Evolutionary conservation across 2,113 vertebrate species (phyloP).

Genomic region (Peromyscus polionotus): DNA sequence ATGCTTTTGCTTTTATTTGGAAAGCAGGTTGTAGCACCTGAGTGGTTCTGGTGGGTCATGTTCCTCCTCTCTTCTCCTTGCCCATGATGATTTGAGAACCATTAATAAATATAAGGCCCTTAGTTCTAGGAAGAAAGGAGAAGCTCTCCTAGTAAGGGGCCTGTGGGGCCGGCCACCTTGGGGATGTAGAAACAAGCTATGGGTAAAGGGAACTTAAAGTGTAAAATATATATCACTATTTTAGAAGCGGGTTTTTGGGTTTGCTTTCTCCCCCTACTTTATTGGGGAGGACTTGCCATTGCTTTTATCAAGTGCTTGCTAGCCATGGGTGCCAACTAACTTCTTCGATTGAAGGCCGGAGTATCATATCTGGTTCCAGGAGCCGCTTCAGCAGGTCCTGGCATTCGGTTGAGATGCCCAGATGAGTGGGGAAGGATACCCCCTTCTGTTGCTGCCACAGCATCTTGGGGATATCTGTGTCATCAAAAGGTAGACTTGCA

Average conservation of each 20-base stretch:
- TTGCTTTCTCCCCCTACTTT: conserved; percentile 84
- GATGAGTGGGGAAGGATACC: conserved; percentile 81
- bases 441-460: conserved; percentile 87
- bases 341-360: conserved; percentile 85
- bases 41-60: conserved; percentile 34
- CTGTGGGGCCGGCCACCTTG: not conserved
- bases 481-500: conserved; percentile 86
- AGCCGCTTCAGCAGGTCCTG: conserved; percentile 86
- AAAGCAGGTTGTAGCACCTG: conserved; percentile 70
- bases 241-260: conserved; percentile 78
- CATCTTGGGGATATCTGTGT: conserved; percentile 87
- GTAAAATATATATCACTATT: conserved; percentile 74
- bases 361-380: conserved; percentile 84
- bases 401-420: conserved; percentile 84
- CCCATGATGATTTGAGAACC: conserved; percentile 41
- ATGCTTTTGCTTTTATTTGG: conserved; percentile 72
- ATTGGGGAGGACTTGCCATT: conserved; percentile 68
- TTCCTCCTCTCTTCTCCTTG: conserved; percentile 51
- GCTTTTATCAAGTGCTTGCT: conserved; percentile 79
- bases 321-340: conserved; percentile 87
- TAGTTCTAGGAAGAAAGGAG: not conserved
- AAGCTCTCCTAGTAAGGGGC: not conserved
- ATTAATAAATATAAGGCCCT: conserved; percentile 60
- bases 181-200: conserved; percentile 2
- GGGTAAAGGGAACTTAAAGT: conserved; percentile 51